Evolutionary conservation across 2,797 vertebrate genomes (phyloP).

Genomic region (Acridotheres tristis): DNA sequence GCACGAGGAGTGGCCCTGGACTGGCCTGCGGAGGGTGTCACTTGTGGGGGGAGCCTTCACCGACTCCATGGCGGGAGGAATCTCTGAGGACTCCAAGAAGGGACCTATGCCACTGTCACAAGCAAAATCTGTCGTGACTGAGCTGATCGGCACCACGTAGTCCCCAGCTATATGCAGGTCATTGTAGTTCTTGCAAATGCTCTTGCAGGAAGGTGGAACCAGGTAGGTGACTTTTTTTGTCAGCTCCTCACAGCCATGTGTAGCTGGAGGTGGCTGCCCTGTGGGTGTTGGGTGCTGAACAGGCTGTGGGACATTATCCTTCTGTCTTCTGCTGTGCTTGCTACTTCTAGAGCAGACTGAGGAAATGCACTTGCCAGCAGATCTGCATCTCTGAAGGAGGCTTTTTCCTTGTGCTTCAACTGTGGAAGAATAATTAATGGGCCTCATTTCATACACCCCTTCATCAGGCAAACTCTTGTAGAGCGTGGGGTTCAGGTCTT

Average conservation of each 20-base stretch:
- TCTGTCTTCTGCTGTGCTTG: slow-evolving; percentile 56
- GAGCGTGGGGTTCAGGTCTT: slow-evolving; percentile 44
- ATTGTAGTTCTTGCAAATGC: slow-evolving; percentile 94
- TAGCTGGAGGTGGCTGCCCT: slow-evolving; percentile 56
- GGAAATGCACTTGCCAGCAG: slow-evolving; percentile 63
- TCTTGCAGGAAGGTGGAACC: slow-evolving; percentile 92
- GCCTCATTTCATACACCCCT: slow-evolving; percentile 58
- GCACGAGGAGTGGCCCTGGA: slow-evolving; percentile 80
- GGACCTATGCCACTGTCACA: slow-evolving; percentile 78
- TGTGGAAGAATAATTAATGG: slow-evolving; percentile 50
- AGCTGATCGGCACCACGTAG: slow-evolving; percentile 89
- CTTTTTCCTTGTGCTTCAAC: slow-evolving; percentile 62
- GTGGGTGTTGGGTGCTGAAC: slow-evolving; percentile 20
- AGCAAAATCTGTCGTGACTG: slow-evolving; percentile 77
- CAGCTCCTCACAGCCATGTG: slow-evolving; percentile 69
- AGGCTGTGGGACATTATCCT: slow-evolving; percentile 43
- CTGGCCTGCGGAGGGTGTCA: slow-evolving; percentile 11
- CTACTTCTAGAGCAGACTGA: slow-evolving; percentile 57
- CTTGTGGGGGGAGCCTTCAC: slow-evolving; percentile 48
- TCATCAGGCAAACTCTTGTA: slow-evolving; percentile 43
- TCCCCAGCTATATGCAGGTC: slow-evolving; percentile 94
- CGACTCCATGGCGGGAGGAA: slow-evolving; percentile 82
- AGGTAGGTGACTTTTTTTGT: slow-evolving; percentile 83
- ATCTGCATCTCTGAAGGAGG: slow-evolving; percentile 71
- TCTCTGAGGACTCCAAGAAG: slow-evolving; percentile 90